Evolutionary conservation across 92 coral and sea anemone species (phyloP).

Genomic region (Desmophyllum pertusum): DNA sequence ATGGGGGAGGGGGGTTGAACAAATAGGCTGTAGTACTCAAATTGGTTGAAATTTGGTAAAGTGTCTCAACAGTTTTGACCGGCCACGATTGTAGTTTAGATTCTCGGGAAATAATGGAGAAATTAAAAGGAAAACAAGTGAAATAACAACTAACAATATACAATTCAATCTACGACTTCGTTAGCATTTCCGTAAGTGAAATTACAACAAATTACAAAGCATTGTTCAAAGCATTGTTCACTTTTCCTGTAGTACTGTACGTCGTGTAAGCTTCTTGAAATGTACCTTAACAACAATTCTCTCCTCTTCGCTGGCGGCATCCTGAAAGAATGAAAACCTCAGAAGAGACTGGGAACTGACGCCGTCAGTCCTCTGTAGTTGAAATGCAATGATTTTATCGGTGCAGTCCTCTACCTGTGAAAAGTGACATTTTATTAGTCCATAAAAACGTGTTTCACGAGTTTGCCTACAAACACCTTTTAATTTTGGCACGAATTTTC

Average conservation of each 20-base stretch:
- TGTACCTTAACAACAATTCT: conserved; percentile 54
- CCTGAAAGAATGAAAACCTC: conserved; percentile 49
- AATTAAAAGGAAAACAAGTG: no score
- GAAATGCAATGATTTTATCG: conserved; percentile 53
- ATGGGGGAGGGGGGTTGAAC: no score
- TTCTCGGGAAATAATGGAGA: no score
- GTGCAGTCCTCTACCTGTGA: conserved; percentile 64
- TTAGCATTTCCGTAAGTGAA: not conserved
- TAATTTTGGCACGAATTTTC: no score
- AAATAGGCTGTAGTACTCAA: no score
- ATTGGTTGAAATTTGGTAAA: no score
- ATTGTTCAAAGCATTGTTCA: not conserved
- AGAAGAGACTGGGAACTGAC: not conserved
- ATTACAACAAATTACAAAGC: not conserved
- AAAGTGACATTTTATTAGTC: not conserved
- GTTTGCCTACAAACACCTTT: not conserved
- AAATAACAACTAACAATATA: no score
- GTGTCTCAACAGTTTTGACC: no score
- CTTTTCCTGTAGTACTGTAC: not conserved
- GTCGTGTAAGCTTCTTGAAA: not conserved
- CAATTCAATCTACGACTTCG: not conserved
- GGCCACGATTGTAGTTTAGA: no score
- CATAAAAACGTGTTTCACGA: not conserved
- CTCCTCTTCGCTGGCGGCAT: conserved; percentile 37
- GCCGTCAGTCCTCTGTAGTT: conserved; percentile 16